Base-by-base conservation (phyloP, 2,888 invertebrate genomes). In the Labia minor region DNA sequence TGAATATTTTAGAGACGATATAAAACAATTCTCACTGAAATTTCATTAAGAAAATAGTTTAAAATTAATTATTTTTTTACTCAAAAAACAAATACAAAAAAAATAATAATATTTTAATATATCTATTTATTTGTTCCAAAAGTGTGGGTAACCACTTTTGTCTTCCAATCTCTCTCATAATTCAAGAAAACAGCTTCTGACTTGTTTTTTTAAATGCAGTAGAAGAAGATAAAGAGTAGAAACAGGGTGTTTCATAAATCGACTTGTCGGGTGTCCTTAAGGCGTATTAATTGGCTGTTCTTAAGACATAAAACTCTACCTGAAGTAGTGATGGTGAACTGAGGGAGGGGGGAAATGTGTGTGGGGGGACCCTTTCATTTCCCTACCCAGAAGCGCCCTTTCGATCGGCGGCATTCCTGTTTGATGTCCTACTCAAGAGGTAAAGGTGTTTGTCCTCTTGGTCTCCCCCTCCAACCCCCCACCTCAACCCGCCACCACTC, bases 171-270 rank as follows among this genome's bases (percentile, higher is more conserved):
- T 26, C 8, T 26, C 26, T 8, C 26, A 26, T 26, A 26, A 6
- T 26, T 26, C 26, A 26, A 26, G 26, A 26, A 26, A 26, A 26
- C 4, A 26, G 26, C 26, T 26, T 26, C 26, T 26, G 26, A 26
- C 26, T 49, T 14, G 49, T 49, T 49, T 33, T 33, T 33, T 11
- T 49, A n/a, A 16, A 49, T 2, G 14, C 14, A 49, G 33, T 33
- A 49, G 14, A 49, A 14, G 14, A 8, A 26, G 26, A 49, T 8
- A 49, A 14, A 49, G 16, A 49, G 49, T 8, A 26, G 26, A 8
- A 49, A 49, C 49, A 49, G 49, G 49, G 49, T 49, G 49, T 49
- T 49, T 49, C 49, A 49, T 49, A 49, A 49, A 49, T 49, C 49
- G 14, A 49, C 49, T 33, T 49, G 49, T 16, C 49, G 49, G 16